These are phyloP conservation scores for Geococcyx californianus DNA, from an alignment of 2,113 vertebrate genomes.

Conservation along the genomic window DNA sequence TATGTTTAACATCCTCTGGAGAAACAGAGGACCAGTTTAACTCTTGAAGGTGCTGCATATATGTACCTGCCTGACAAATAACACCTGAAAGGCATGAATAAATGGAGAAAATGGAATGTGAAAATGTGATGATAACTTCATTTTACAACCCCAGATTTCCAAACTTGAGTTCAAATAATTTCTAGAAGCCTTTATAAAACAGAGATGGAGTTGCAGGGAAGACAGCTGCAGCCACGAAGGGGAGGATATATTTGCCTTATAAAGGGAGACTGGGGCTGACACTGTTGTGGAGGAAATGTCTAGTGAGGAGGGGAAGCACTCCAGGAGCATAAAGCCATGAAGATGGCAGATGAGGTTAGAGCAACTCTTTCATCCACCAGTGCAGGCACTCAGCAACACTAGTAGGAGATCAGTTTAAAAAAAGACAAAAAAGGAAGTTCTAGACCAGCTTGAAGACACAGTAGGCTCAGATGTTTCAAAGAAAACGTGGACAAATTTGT, in stretches of 20 bases:
- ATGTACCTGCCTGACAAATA: not conserved
- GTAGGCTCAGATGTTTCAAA: not conserved
- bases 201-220: not conserved
- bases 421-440: not conserved
- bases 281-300: not conserved
- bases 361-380: not conserved
- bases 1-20: not conserved
- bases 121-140: not conserved
- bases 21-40: not conserved
- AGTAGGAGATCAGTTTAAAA: not conserved
- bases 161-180: not conserved
- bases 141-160: not conserved
- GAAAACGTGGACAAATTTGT: not conserved
- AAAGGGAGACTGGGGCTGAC: not conserved
- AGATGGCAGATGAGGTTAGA: not conserved
- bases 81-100: not conserved
- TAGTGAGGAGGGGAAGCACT: not conserved
- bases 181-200: not conserved
- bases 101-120: fast-evolving
- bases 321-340: not conserved
- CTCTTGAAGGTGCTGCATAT: not conserved
- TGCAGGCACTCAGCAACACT: not conserved
- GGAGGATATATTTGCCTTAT: not conserved
- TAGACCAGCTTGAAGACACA: not conserved
- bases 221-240: not conserved